Base-by-base conservation (phyloP, 2,888 invertebrate genomes). In the Caenorhabditis angaria region DNA sequence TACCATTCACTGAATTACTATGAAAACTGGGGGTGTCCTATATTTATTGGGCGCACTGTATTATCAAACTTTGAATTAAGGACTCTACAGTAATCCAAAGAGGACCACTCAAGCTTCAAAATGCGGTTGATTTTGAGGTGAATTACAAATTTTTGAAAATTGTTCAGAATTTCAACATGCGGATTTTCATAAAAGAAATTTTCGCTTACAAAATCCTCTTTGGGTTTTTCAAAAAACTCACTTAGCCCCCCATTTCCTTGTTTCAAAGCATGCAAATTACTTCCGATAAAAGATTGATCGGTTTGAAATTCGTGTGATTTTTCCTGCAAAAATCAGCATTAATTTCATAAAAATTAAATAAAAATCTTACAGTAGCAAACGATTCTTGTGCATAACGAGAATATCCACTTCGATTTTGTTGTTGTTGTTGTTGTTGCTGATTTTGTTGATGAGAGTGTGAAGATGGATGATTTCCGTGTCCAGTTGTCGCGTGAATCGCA, bases 311-410 rank as follows among this genome's bases (percentile, higher is more conserved):
- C 72, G 5, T 67, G 64, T 6, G 72, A 58, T 57, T 68, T 72
- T 10, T 72, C 72, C 72, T 72, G 55, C 5, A 41, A 27, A 64
- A 47, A 28, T 20, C 32, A 22, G 12, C 4, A 20, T n/a, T 28
- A 4, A 14, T 12, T 41, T 58, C 8, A 64, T 12, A 28, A 12
- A 10, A 59, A 35, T 56, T 56, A 32, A 24, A 25, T 18, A 24
- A 1, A 27, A 1, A 47, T 55, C 60, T 47, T 27, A 72, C 72
- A 57, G 64, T 60, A 14, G 68, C 61, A 29, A 73, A 73, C 0
- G 65, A 62, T 60, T 73, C 73, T 29, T 73, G 73, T 0, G 65
- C 69, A 50, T 73, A 73, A 62, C 73, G 58, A 6, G 72, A 72
- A 51, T 72, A 72, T 20, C 72, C 72, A 53, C 59, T 58, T 59